These are phyloP conservation scores for Florisuga fusca DNA, from an alignment of 2,797 vertebrate genomes.

Conservation along the genomic window DNA sequence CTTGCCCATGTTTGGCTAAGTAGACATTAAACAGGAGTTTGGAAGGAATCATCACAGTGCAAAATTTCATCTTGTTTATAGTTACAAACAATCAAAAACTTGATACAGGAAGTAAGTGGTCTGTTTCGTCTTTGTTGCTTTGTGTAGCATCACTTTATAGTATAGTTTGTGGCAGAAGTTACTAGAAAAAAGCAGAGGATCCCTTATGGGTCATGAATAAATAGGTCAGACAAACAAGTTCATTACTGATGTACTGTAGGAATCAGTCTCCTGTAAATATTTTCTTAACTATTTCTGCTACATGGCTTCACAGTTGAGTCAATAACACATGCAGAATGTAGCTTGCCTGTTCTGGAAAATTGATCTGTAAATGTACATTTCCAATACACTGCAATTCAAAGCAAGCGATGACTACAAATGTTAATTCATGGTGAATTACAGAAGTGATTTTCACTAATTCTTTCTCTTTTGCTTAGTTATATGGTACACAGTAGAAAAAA, in stretches of 20 bases:
- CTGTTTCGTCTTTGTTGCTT: background rate
- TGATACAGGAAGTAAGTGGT: background rate
- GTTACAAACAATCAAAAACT: background rate
- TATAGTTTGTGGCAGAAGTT: background rate
- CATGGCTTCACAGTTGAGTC: constrained; percentile 28
- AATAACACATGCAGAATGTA: background rate
- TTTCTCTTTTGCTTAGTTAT: background rate
- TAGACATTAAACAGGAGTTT: background rate
- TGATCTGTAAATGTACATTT: background rate
- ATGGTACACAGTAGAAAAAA: background rate
- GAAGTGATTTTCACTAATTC: background rate
- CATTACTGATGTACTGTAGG: constrained; percentile 47
- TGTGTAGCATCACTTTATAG: background rate
- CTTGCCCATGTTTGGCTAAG: background rate
- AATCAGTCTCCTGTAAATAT: constrained; percentile 56
- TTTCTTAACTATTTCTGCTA: constrained; percentile 58
- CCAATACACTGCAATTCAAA: background rate
- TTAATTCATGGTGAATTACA: background rate
- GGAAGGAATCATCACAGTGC: background rate
- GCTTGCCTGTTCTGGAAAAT: background rate
- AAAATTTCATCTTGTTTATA: background rate
- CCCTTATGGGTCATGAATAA: constrained; percentile 48
- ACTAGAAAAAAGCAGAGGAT: background rate
- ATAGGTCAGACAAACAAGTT: constrained; percentile 65
- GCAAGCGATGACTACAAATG: background rate